Base-by-base conservation (phyloP, 2,797 vertebrate genomes). In the Hemitrygon akajei region DNA sequence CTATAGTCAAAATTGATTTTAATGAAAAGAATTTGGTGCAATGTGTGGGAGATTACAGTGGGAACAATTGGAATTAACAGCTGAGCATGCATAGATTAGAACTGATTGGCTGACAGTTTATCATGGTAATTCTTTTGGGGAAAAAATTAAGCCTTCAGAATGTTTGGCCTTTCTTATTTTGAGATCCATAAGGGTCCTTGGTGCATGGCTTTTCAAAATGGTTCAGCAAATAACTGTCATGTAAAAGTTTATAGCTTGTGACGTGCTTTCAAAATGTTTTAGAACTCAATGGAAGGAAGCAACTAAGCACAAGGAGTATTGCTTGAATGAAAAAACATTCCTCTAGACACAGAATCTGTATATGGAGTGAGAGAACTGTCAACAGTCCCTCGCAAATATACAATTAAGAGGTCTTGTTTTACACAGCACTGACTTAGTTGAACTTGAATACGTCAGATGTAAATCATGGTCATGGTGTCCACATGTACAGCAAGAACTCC, bases 121-220 rank as follows among this genome's bases (percentile, higher is more conserved):
- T 89, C 34, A 89, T 89, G 63, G 86, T 89, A 69, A 89, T 89
- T 89, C 27, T 89, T 16, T 34, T 89, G 56, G 20, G 27, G 37
- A 89, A 34, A 63, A 34, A 63, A 63, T 18, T 89, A 34, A 89
- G 10, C 63, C 63, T 66, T 7, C n/a, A 66, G n/a, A 37, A 37
- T 69, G 34, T 11, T 66, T 69, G n/a, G n/a, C 60, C 66, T 69
- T 89, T 89, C n/a, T 69, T 89, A 69, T 34, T 89, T 10, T 89
- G 16, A 69, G 18, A 66, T 87, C 9, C 3, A n/a, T 34, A 69
- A 37, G 60, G n/a, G 69, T 37, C 37, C 37, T 16, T 10, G 22
- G 63, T 9, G 9, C 63, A 89, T 7, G 86, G 63, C 34, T 69
- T 69, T 89, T 37, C 9, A 66, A 87, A 66, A 69, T 69, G 60